Evolutionary conservation across 2,797 vertebrate species (phyloP), one percentile per base, ranked within the genome.

Genomic region (Clarias platycephalus): DNA sequence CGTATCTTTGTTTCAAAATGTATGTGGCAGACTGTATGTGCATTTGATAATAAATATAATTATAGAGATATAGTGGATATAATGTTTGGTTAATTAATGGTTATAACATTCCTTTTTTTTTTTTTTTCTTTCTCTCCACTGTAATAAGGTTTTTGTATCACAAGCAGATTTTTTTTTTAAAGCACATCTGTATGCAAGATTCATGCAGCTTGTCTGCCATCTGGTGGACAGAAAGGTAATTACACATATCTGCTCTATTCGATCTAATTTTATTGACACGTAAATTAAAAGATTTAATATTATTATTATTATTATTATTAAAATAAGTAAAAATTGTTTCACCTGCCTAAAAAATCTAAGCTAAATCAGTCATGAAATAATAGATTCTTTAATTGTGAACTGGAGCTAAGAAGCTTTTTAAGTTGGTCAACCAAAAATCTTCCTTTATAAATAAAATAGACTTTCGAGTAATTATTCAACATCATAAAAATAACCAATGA

Each of bases 151-250:
- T 31, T 55, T 53, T 28, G 6, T 3, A n/a, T 44, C 24, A 49
- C 26, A 57, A 10, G 6, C 4, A 57, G 3, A 22, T 20, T 55
- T 18, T 22, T 37, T 8, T 24, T 58, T 24, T 1, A 34, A 58
- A 24, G 12, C 55, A 37, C 75, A 62, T 53, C 12, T 77, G 75
- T 3, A 37, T 34, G 20, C 16, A 15, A 34, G n/a, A 5, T 60
- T 77, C 31, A 62, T 77, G 31, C 24, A 60, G 31, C 75, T 44
- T 40, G 49, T 80, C n/a, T 26, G 60, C 60, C 77, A 80, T 28
- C 77, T 64, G 1, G 77, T 64, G 77, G 60, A 12, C 15, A 63
- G 6, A 80, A 4, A 3, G 8, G 10, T 15, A 12, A 80, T 64
- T 80, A 26, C 31, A n/a, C 5, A 22, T 15, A 22, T 15, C 5